Evolutionary conservation across 2,797 vertebrate species (phyloP).

Genomic region (Danio choprae): DNA sequence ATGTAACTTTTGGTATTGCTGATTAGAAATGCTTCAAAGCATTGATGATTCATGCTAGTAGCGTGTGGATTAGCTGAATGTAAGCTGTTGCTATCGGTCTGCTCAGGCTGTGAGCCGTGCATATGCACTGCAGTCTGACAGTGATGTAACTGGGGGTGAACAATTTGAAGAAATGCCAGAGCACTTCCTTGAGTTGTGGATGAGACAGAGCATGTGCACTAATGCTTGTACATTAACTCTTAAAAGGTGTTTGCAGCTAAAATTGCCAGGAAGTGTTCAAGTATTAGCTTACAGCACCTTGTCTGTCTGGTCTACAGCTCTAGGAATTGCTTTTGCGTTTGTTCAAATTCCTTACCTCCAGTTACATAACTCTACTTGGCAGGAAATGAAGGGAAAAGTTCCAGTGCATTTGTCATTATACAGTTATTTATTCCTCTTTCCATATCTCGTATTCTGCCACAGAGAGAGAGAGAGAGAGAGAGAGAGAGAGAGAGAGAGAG

Average conservation of each 20-base stretch:
- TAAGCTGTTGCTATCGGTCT: conserved; percentile 13
- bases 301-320: background rate
- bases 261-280: background rate
- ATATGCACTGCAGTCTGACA: conserved; percentile 28
- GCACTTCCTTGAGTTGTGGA: conserved; percentile 15
- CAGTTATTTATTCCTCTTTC: background rate
- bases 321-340: conserved; percentile 26
- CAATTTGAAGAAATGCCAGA: conserved; percentile 40
- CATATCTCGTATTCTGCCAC: background rate
- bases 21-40: conserved; percentile 7
- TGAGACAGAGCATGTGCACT: conserved; percentile 1
- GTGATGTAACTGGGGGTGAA: conserved; percentile 22
- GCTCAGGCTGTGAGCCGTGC: conserved; percentile 12
- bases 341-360: background rate
- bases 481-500: no score
- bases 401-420: background rate
- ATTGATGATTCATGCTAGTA: conserved; percentile 9
- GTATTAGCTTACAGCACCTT: background rate
- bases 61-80: conserved; percentile 15
- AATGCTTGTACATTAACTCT: background rate
- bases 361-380: background rate
- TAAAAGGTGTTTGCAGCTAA: background rate
- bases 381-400: background rate
- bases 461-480: no score
- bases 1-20: conserved; percentile 4